These are phyloP conservation scores for Chalcosyrphus nemorum DNA, from an alignment of 2,888 invertebrate species.

Conservation along the genomic window DNA sequence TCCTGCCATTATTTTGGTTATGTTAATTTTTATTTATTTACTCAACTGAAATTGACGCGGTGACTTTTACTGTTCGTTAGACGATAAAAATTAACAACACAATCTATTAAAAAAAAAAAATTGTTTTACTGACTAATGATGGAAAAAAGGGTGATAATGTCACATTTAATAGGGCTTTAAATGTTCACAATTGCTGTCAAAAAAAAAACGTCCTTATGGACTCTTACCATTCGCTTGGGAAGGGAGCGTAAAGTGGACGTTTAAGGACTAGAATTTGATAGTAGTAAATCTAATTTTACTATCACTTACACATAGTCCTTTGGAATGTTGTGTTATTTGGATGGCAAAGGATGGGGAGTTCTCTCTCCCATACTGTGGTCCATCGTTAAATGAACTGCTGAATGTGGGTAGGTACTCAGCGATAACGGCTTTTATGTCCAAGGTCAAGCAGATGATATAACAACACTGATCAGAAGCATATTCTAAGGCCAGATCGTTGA, in stretches of 20 bases:
- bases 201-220: too few relatives aligned
- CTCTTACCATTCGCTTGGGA: too few relatives aligned
- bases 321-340: background rate
- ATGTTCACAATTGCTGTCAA: too few relatives aligned
- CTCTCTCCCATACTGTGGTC: too few relatives aligned
- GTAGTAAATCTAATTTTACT: background rate
- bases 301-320: background rate
- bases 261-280: too few relatives aligned
- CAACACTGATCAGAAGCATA: too few relatives aligned
- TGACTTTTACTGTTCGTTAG: background rate
- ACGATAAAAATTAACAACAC: constrained; percentile 2
- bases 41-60: background rate
- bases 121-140: background rate
- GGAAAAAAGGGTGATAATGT: background rate
- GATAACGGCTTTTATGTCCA: too few relatives aligned
- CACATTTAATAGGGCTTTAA: background rate
- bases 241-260: too few relatives aligned
- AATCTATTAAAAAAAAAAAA: constrained; percentile 1
- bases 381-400: too few relatives aligned
- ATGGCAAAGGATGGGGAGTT: background rate
- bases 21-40: constrained; percentile 8
- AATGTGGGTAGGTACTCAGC: too few relatives aligned
- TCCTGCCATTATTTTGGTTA: constrained; percentile 4
- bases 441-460: too few relatives aligned
- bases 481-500: too few relatives aligned